Base-by-base conservation (phyloP, 1,140 invertebrate genomes). In the Drosophila takahashii region DNA sequence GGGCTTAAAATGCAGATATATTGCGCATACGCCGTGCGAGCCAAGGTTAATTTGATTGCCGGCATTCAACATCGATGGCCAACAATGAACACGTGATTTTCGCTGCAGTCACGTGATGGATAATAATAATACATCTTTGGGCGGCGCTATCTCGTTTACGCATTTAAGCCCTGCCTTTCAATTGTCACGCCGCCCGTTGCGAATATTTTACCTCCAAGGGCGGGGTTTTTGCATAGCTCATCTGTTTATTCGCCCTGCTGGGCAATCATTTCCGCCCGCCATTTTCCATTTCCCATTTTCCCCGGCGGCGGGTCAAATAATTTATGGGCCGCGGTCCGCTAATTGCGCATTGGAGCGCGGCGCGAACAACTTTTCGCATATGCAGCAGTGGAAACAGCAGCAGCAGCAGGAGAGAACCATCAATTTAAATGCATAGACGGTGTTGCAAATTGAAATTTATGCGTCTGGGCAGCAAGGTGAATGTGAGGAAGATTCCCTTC, bases 361-460 rank as follows among this genome's bases (percentile, higher is more conserved):
- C 61, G 79, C 70, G 83, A 86, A 83, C 51, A 69, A 64, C 57
- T 75, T 81, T 81, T 76, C 77, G 70, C 81, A 78, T 81, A 77
- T 67, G 73, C 76, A 58, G 37, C 44, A 57, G 18, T 2, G 5
- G 41, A 15, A 18, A 16, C 41, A 22, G 39, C 6, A 56, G 11
- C 10, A 15, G 11, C 15, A 45, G 18, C 47, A 50, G 22, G 22
- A 22, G 22, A 22, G 15, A 9, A 9, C 50, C 51, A 60, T 51
- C 81, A 77, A 77, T 75, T 77, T 60, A 69, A 80, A 75, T 67
- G 60, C 80, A 79, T 58, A 71, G 39, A 37, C 10, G 8, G 32
- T 54, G 54, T 67, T 75, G 81, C 79, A 79, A 87, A 86, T 86
- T 83, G 83, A 86, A 87, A 86, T 86, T 86, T 86, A 86, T 87